phyloP scores from a whole-genome alignment of 1,140 invertebrate genomes.

The Tetramorium simillimum region DNA sequence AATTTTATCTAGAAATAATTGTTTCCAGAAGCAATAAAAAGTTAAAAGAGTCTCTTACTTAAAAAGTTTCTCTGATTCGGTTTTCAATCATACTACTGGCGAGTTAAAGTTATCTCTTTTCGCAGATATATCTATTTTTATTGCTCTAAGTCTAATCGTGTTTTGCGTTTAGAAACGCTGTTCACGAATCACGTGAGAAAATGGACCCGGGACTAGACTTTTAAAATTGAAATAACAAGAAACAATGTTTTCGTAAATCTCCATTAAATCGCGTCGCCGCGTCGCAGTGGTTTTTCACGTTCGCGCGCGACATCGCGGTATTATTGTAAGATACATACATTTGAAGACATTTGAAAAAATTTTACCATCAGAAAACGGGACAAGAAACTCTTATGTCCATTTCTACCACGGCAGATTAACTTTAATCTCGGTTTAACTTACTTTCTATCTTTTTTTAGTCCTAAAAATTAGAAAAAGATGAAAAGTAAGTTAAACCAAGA shows the following conservation, averaged over 20 bases:
- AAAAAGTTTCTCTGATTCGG: background rate
- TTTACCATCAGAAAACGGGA: background rate
- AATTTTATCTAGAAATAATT: background rate
- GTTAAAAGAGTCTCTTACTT: background rate
- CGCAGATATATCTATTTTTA: background rate
- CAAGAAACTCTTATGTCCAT: background rate
- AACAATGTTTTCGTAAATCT: conserved; percentile 11
- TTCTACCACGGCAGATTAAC: too few relatives aligned
- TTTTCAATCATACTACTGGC: background rate
- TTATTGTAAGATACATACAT: background rate
- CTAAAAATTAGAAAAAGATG: too few relatives aligned
- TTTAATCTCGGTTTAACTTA: too few relatives aligned
- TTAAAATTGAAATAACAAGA: conserved; percentile 18
- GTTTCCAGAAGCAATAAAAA: background rate
- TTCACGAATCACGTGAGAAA: background rate
- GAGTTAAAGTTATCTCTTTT: too few relatives aligned
- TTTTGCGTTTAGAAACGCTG: background rate
- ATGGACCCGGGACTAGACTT: background rate
- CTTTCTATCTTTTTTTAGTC: too few relatives aligned
- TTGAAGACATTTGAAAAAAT: background rate
- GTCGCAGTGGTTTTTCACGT: background rate
- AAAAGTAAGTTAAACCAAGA: too few relatives aligned
- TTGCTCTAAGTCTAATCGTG: background rate
- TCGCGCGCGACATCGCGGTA: background rate
- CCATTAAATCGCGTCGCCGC: background rate